Evolutionary conservation across 1,140 invertebrate genomes (phyloP), one percentile per base, ranked within the genome.

Genomic region (Drosophila pectinifera): DNA sequence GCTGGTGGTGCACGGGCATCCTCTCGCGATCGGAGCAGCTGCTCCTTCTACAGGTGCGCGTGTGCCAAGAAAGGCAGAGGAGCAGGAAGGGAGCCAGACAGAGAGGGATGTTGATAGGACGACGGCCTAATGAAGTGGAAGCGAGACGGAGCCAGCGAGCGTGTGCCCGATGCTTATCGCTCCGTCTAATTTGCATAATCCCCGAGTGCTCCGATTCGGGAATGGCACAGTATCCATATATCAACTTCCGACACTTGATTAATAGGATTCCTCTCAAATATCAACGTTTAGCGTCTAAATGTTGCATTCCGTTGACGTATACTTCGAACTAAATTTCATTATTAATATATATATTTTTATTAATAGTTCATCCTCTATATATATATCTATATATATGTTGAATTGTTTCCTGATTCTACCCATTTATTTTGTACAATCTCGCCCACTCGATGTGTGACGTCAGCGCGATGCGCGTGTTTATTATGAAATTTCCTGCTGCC

Each of bases 401-500:
- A 4, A 2, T 36, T 16, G 8, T 26, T 11, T 41, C 6, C 24
- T 14, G 13, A 11, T 34, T 8, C 8, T 20, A 3, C 11, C 11
- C 48, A 8, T 51, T 13, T 34, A 11, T 16, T 16, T 11, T 16
- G n/a, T 22, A 20, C 8, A 14, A 31, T 18, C 13, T 34, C 18
- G 6, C 28, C 18, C 10, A 24, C 26, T 18, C 7, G 10, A 3
- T 53, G 10, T 13, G 70, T 74, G 73, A 76, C 70, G 73, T 76
- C 59, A 73, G 41, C 55, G 14, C n/a, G 31, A 4, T 34, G 31
- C 48, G 16, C 11, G 48, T 26, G 36, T 73, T 59, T 78, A 86
- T 86, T 88, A 86, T 81, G 82, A 82, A 86, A 86, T 80, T 88
- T 86, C 78, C 83, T 73, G 83, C 31, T 28, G 76, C 63, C 14